Base-by-base conservation (phyloP, 2,888 invertebrate species). In the Galeopsomyia nigrocyanea region DNA sequence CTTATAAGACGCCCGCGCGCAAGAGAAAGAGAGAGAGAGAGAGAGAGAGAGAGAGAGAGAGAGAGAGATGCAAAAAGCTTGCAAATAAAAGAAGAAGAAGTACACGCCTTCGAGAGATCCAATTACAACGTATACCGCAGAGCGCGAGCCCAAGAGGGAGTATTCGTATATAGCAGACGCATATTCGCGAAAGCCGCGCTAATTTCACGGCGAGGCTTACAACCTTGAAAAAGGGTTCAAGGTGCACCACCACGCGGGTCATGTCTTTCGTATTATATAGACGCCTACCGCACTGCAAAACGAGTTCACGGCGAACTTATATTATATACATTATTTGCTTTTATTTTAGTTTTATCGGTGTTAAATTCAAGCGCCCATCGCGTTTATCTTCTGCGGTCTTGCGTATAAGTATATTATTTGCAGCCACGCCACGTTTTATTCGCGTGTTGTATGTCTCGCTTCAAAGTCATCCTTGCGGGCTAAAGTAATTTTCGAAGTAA, bases 141-240 rank as follows among this genome's bases (percentile, higher is more conserved):
- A 17, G 49, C 6, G 21, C 31, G 64, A 49, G 16, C 16, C 55
- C n/a, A n/a, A 55, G 17, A 7, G 39, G 13, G 39, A 9, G 39
- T 39, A 39, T 39, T 13, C 39, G 7, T 39, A 7, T 10, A 50
- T 49, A 53, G 66, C 57, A 55, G 26, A 57, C 71, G 69, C 50
- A 55, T 62, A 71, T 68, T 66, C 68, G 57, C 68, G 57, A 68
- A 72, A 65, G 55, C 66, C 67, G 56, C 67, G 56, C 73, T 70
- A 73, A 75, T 75, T 75, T 67, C 70, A 63, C 72, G 66, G 65
- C 64, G 31, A 62, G 58, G 39, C 66, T 71, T 67, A n/a, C n/a
- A 26, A 71, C 74, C 74, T 75, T 75, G 74, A 68, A 71, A 58
- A 65, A 68, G 62, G 47, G 71, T 75, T 75, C 74, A 71, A 71